A percentile compares a stretch with the other conserved stretches of the same genome.
phyloP scores from a whole-genome alignment of 2,797 vertebrate genomes.

The Lepus townsendii region DNA sequence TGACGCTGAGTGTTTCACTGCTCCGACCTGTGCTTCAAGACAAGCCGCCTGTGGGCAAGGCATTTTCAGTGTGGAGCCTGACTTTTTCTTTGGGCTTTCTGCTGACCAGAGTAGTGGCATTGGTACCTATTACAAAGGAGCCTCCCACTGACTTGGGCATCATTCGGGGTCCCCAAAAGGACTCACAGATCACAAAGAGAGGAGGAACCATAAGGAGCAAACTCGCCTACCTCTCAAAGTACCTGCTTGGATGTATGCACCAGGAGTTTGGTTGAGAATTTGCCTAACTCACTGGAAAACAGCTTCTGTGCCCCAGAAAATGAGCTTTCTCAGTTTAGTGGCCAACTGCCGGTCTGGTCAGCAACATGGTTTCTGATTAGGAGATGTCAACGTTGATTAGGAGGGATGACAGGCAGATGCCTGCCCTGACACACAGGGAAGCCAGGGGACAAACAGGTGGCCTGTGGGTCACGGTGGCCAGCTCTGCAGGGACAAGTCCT shows the following conservation, averaged over 20 bases:
- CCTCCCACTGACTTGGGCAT: not conserved
- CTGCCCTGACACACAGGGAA: not conserved
- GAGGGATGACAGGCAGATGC: not conserved
- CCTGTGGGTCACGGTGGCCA: not conserved
- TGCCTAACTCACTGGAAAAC: not conserved
- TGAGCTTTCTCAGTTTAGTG: not conserved
- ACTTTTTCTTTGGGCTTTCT: not conserved
- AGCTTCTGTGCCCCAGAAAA: not conserved
- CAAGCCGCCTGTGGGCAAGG: not conserved
- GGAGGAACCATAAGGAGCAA: not conserved
- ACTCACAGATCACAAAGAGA: not conserved
- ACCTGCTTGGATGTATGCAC: not conserved
- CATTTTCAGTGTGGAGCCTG: not conserved
- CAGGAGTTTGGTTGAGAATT: not conserved
- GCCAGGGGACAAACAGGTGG: not conserved
- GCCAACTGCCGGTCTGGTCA: not conserved
- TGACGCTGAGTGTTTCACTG: accelerated
- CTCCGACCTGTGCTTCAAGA: not conserved
- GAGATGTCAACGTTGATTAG: not conserved
- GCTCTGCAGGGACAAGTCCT: not conserved
- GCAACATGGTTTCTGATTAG: not conserved
- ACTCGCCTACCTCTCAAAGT: not conserved
- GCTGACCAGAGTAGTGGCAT: not conserved
- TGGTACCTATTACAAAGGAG: not conserved
- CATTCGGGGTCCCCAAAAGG: not conserved